Evolutionary conservation across 2,888 invertebrate genomes (phyloP).

Genomic region (Parascotia fuliginaria): DNA sequence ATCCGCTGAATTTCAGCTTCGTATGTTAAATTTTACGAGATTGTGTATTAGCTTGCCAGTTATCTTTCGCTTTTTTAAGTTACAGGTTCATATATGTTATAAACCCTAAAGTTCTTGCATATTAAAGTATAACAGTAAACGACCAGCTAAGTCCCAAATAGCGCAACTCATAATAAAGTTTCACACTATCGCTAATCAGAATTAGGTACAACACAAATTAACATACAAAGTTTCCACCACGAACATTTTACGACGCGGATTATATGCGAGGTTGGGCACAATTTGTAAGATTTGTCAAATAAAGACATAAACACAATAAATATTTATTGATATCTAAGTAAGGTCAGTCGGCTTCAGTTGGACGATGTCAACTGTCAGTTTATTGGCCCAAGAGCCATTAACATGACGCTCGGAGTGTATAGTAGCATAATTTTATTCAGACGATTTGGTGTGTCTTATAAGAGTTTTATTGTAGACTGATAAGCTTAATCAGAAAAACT

Average conservation of each 20-base stretch:
- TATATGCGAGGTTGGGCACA: conserved; percentile 35
- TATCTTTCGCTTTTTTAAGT: no score
- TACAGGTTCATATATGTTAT: no score
- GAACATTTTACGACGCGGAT: conserved; percentile 33
- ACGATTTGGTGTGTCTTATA: conserved; percentile 26
- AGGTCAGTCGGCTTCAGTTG: conserved; percentile 25
- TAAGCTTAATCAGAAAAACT: conserved; percentile 13
- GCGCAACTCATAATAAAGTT: background rate
- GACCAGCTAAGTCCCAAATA: background rate
- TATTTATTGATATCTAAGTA: conserved; percentile 41
- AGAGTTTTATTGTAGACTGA: conserved; percentile 15
- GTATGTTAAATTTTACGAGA: no score
- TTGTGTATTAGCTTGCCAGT: no score
- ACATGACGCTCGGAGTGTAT: conserved; percentile 23
- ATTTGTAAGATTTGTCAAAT: conserved; percentile 49
- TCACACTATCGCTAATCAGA: background rate
- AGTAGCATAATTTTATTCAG: conserved; percentile 24
- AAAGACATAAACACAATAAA: conserved; percentile 46
- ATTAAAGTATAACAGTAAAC: background rate
- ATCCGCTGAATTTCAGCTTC: no score
- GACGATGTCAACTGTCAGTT: conserved; percentile 27
- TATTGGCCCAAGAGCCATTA: conserved; percentile 25
- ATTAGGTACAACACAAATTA: conserved; percentile 29
- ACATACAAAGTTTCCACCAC: conserved; percentile 27
- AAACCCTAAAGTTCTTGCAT: no score